phyloP scores from a whole-genome alignment of 2,113 vertebrate species.

The Zingel zingel region DNA sequence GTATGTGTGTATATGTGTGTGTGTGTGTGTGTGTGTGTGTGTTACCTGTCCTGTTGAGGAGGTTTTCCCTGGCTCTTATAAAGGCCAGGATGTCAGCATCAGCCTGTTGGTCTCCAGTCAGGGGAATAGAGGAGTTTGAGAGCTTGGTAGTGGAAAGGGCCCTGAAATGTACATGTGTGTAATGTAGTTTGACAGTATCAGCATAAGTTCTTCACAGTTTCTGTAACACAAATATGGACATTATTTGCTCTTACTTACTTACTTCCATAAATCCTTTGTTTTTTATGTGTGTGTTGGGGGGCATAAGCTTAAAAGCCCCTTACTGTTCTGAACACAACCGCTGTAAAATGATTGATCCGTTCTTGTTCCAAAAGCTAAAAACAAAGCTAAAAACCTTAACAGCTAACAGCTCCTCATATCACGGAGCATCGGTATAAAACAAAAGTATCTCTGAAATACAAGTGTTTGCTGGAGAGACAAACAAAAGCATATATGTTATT shows the following conservation, averaged over 20 bases:
- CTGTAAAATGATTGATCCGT: constrained; percentile 23
- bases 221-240: background rate
- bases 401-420: constrained; percentile 2
- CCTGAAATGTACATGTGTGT: constrained; percentile 78
- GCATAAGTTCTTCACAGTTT: background rate
- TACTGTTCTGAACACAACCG: background rate
- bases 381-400: background rate
- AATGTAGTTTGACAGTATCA: background rate
- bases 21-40: background rate
- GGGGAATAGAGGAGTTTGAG: constrained; percentile 83
- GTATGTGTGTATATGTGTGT: constrained; percentile 1
- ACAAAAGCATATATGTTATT: constrained; percentile 35
- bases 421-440: constrained; percentile 28
- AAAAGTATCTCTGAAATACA: constrained; percentile 30
- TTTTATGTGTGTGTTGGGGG: background rate
- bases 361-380: constrained; percentile 5
- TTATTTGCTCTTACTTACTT: no score
- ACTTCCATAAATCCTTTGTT: no score
- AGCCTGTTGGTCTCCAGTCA: constrained; percentile 91
- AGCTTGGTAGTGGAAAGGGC: constrained; percentile 55
- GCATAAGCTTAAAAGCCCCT: background rate
- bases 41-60: constrained; percentile 89
- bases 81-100: constrained; percentile 95
- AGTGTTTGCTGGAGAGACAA: constrained; percentile 5
- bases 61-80: constrained; percentile 89